A percentile compares a stretch with the other conserved stretches of the same genome.
phyloP scores from a whole-genome alignment of 2,113 vertebrate genomes.

The Tamias sibiricus region DNA sequence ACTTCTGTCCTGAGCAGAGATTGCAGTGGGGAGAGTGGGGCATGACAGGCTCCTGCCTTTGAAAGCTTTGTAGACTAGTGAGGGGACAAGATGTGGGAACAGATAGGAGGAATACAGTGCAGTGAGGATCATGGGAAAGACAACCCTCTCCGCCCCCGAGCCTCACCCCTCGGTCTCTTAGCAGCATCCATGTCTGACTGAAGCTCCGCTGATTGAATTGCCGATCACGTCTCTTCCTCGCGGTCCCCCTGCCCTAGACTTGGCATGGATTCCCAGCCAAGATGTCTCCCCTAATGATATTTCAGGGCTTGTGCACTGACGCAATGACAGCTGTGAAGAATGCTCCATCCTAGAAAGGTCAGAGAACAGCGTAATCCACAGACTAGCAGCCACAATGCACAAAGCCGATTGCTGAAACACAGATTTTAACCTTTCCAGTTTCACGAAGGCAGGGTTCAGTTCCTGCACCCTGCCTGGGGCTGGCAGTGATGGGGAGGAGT shows the following conservation, averaged over 20 bases:
- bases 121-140: no score
- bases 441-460: slow-evolving; percentile 73
- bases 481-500: neutral
- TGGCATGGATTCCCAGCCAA: slow-evolving; percentile 68
- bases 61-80: neutral
- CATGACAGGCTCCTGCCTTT: neutral
- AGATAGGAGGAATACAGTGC: neutral
- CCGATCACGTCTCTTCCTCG: slow-evolving; percentile 76
- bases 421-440: slow-evolving; percentile 85
- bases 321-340: slow-evolving; percentile 86
- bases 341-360: slow-evolving; percentile 85
- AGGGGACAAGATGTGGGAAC: neutral
- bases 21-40: no score
- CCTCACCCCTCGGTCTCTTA: slow-evolving; percentile 12
- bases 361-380: slow-evolving; percentile 83
- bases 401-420: slow-evolving; percentile 80
- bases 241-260: slow-evolving; percentile 68
- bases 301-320: slow-evolving; percentile 80
- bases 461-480: slow-evolving; percentile 14
- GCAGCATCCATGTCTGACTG: slow-evolving; percentile 52
- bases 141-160: neutral
- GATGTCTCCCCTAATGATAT: slow-evolving; percentile 81
- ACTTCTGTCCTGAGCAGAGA: neutral
- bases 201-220: slow-evolving; percentile 72
- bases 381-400: slow-evolving; percentile 76